Conservation (phyloP, 2,113 vertebrate genomes). For the Microcebus griseorufus region DNA sequence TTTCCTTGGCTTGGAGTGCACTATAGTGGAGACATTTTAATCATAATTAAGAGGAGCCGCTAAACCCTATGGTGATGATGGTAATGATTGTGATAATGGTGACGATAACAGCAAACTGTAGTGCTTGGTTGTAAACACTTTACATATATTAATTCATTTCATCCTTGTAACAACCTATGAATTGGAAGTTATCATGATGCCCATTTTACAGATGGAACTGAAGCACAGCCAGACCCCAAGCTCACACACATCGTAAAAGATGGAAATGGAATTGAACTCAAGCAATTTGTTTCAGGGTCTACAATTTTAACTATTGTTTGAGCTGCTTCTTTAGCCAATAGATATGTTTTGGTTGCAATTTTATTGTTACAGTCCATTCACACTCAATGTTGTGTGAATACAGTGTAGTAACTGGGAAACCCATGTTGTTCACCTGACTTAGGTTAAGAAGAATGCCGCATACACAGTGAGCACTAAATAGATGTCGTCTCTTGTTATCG, state of each 20-base stretch:
- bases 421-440: background rate
- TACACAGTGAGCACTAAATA: background rate
- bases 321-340: background rate
- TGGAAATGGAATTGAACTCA: background rate
- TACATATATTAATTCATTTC: background rate
- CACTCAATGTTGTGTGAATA: background rate
- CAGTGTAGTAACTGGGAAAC: background rate
- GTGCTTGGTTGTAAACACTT: background rate
- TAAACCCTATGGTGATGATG: background rate
- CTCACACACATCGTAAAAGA: background rate
- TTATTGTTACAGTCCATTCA: background rate
- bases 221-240: background rate
- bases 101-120: accelerated
- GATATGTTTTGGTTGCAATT: background rate
- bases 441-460: background rate
- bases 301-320: background rate
- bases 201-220: background rate
- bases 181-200: background rate
- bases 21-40: background rate
- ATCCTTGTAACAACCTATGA: background rate
- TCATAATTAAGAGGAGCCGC: background rate
- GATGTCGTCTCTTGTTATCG: background rate
- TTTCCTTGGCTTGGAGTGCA: background rate
- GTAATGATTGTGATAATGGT: background rate
- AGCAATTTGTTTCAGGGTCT: background rate